Conservation (phyloP, 2,113 vertebrate genomes). For the Felis catus region DNA sequence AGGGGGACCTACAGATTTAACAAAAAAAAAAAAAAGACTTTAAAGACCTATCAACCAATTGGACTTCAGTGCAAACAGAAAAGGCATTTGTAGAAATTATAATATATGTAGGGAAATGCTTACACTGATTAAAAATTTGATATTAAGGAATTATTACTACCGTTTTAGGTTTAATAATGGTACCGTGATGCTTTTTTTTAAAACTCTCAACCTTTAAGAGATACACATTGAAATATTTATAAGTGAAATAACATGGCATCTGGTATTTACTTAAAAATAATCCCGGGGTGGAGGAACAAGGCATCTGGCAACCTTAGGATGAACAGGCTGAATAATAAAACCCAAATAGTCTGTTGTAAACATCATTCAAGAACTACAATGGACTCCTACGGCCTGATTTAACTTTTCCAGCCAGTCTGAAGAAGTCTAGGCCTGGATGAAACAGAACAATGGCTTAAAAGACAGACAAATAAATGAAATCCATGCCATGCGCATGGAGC, state of each 20-base stretch:
- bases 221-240: not conserved
- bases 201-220: not conserved
- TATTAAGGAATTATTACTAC: not conserved
- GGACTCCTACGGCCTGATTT: not conserved
- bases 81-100: not conserved
- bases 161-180: not conserved
- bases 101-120: not conserved
- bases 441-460: not conserved
- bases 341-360: not conserved
- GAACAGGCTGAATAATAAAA: not conserved
- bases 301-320: not conserved
- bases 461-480: not conserved
- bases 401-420: not conserved
- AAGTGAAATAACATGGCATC: not conserved
- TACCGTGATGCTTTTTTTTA: not conserved
- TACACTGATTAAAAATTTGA: not conserved
- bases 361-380: not conserved
- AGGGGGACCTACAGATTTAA: not conserved
- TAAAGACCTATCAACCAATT: not conserved
- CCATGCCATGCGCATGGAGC: accelerated
- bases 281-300: not conserved
- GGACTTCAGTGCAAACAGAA: not conserved
- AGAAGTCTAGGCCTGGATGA: not conserved
- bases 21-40: not conserved
- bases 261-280: conserved; percentile 22